These are phyloP conservation scores for Germaria angustata DNA, from an alignment of 2,888 invertebrate genomes.

Conservation along the genomic window DNA sequence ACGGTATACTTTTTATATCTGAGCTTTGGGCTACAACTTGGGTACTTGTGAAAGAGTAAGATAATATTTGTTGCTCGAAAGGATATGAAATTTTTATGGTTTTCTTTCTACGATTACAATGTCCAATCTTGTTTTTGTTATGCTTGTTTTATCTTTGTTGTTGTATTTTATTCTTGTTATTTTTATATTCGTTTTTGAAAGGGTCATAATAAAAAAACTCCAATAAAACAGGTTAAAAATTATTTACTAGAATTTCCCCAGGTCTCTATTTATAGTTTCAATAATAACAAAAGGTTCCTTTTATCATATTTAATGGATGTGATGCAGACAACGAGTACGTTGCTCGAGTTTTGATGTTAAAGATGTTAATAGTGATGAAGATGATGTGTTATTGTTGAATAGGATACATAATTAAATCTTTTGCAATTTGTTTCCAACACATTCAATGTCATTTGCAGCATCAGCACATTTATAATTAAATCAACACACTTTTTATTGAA, in stretches of 20 bases:
- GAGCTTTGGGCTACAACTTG: slow-evolving; percentile 9
- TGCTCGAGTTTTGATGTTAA: neutral
- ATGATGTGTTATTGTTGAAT: neutral
- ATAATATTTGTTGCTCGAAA: slow-evolving; percentile 35
- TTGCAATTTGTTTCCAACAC: slow-evolving; percentile 39
- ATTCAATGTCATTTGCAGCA: slow-evolving; percentile 36
- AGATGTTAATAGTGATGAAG: neutral
- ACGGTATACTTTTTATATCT: neutral
- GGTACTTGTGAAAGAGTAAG: slow-evolving; percentile 22
- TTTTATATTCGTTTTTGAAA: slow-evolving; percentile 7
- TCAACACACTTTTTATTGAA: slow-evolving; percentile 10
- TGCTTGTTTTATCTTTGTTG: slow-evolving; percentile 1
- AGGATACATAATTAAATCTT: slow-evolving; percentile 30
- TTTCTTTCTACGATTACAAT: slow-evolving; percentile 28
- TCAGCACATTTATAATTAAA: too few relatives aligned
- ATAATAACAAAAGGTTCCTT: slow-evolving; percentile 9
- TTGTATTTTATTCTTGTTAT: slow-evolving; percentile 12
- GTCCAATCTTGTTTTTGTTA: slow-evolving; percentile 10
- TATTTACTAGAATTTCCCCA: slow-evolving; percentile 28
- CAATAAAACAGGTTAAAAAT: slow-evolving; percentile 3
- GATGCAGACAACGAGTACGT: neutral
- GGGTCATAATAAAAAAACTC: slow-evolving; percentile 30
- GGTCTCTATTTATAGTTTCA: slow-evolving; percentile 23
- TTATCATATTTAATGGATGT: slow-evolving; percentile 1
- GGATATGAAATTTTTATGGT: slow-evolving; percentile 44